Conservation (phyloP, 2,888 invertebrate genomes). For the Augiades crinisus region DNA sequence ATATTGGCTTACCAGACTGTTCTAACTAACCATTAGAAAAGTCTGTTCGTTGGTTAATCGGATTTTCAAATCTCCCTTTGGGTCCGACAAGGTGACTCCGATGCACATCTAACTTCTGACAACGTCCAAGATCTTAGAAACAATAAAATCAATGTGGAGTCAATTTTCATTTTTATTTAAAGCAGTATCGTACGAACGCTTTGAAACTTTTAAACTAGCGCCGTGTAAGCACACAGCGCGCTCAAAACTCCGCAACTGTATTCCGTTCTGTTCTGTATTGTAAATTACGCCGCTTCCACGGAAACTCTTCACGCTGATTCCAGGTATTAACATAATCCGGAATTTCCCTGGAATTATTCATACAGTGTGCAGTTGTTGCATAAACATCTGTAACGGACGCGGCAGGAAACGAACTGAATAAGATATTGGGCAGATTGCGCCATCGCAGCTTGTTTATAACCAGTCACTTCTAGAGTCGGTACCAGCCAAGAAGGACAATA, state of each 20-base stretch:
- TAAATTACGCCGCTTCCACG: constrained; percentile 32
- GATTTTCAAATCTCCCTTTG: too few species aligned
- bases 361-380: constrained; percentile 43
- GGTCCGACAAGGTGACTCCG: too few species aligned
- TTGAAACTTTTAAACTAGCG: constrained; percentile 4
- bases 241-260: constrained; percentile 21
- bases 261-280: constrained; percentile 31
- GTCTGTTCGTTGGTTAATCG: too few species aligned
- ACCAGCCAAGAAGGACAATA: too few species aligned
- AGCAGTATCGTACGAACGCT: constrained; percentile 1
- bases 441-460: too few species aligned
- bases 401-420: constrained; percentile 16
- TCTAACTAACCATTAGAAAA: too few species aligned
- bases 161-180: constrained; percentile 10
- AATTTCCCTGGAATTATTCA: constrained; percentile 63
- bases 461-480: too few species aligned
- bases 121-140: background rate
- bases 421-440: constrained; percentile 20
- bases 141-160: constrained; percentile 12
- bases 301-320: constrained; percentile 43
- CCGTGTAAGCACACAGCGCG: background rate
- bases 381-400: constrained; percentile 43
- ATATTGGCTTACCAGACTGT: too few species aligned
- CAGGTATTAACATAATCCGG: constrained; percentile 62
- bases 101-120: background rate